Base-by-base conservation (phyloP, 1,140 invertebrate species). In the Pseudomyrmex concolor region DNA sequence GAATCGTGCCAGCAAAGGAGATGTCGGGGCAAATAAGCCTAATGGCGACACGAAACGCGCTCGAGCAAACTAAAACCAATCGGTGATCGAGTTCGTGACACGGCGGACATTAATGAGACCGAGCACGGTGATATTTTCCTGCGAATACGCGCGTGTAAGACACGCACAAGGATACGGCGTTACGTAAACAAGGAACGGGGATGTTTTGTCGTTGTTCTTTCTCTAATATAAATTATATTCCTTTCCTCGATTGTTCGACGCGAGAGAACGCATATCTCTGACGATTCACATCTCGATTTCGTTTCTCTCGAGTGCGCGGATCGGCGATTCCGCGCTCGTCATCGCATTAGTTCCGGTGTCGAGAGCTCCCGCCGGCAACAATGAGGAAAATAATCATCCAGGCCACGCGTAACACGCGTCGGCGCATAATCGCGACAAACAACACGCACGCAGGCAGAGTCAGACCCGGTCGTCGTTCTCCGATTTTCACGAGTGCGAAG, bases 11-110 rank as follows among this genome's bases (percentile, higher is more conserved):
- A 60, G 63, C 43, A 66, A 88, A 76, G 67, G 86, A 85, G 80
- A 81, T 89, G 87, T 89, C 87, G 84, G 82, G 22, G 76, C 86
- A 84, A 88, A 89, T 89, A 86, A 88, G 81, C 70, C 83, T 84
- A 87, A 81, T 63, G 59, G 67, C 78, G 84, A 89, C 81, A 89
- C 60, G 62, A 88, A 59, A 84, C 66, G 67, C 70, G 81, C 74
- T 86, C 45, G 84, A 45, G 81, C 81, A 34, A 34, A 25, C 86
- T 77, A 84, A 77, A 89, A 86, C 63, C 76, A 84, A 89, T 88
- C 84, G 84, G 84, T 76, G 85, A 82, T 87, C 84, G 78, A 82
- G 86, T 84, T 88, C 63, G 84, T 86, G 71, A 76, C 66, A 86
- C 84, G 74, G 76, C 74, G 62, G 70, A 85, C 73, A 66, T 82